Percentiles rank a stretch among this genome's conserved stretches.
phyloP scores from a whole-genome alignment of 2,113 vertebrate genomes.

The Donacobius atricapilla region DNA sequence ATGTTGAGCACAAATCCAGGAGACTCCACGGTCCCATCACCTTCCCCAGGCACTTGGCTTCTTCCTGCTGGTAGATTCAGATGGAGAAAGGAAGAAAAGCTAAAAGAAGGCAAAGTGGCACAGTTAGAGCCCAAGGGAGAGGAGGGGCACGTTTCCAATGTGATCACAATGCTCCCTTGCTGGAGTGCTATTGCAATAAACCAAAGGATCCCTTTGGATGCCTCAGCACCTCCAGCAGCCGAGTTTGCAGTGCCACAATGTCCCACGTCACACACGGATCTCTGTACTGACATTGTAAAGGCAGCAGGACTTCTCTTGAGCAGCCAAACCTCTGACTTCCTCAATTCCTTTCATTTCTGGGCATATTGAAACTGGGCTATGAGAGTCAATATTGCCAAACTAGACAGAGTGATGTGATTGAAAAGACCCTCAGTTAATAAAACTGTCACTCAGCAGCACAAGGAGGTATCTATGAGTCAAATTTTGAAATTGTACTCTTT shows the following conservation, averaged over 20 bases:
- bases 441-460: slow-evolving; percentile 42
- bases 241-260: background rate
- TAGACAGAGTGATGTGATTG: background rate
- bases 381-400: slow-evolving; percentile 33
- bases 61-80: background rate
- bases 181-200: background rate
- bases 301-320: background rate
- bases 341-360: background rate
- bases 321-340: slow-evolving; percentile 22
- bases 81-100: background rate
- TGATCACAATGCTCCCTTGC: background rate
- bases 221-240: background rate
- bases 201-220: background rate
- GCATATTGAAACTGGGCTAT: background rate
- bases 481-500: slow-evolving; percentile 21
- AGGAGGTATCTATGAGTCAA: slow-evolving; percentile 11
- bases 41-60: background rate
- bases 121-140: background rate
- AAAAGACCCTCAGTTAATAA: slow-evolving; percentile 9
- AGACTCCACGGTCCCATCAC: background rate
- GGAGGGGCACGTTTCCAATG: background rate
- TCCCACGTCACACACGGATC: background rate
- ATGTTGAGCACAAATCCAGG: background rate
- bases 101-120: background rate
- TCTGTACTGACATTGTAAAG: background rate